These are phyloP conservation scores for Mormyrus iriodes DNA, from an alignment of 2,113 vertebrate species.

Conservation along the genomic window DNA sequence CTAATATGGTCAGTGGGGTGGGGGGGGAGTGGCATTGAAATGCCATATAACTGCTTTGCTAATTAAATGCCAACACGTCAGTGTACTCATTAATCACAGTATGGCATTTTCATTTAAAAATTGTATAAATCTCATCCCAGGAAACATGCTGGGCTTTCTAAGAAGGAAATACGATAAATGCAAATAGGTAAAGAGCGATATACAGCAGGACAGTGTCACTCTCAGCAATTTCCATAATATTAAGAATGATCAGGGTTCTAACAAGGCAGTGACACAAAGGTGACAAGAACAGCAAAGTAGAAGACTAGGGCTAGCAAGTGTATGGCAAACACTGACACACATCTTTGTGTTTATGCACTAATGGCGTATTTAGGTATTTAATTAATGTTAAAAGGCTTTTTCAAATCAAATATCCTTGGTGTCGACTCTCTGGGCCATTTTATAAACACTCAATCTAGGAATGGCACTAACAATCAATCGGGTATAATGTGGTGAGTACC, in stretches of 20 bases:
- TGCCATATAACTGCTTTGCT: slow-evolving; percentile 1
- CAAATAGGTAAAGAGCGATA: not conserved
- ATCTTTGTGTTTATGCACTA: not conserved
- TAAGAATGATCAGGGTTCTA: not conserved
- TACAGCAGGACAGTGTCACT: not conserved
- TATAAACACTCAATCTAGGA: not conserved
- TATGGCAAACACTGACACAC: not conserved
- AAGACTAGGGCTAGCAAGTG: not conserved
- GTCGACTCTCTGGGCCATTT: not conserved
- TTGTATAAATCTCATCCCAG: not conserved
- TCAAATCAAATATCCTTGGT: not conserved
- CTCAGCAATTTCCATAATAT: not conserved
- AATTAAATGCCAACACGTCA: slow-evolving; percentile 14
- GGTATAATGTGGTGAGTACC: not conserved
- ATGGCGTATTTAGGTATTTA: not conserved
- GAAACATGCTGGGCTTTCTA: not conserved
- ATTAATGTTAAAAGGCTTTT: not conserved
- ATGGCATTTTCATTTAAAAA: slow-evolving; percentile 16
- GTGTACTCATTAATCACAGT: slow-evolving; percentile 8
- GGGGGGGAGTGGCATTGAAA: not conserved
- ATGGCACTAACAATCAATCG: not conserved
- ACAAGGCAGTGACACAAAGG: not conserved
- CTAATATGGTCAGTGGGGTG: not conserved
- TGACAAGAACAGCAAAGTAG: not conserved
- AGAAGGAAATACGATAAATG: not conserved